Percentiles rank a stretch among this genome's conserved stretches.
Conservation (phyloP, 1,140 invertebrate species). For the Oedothorax gibbosus region DNA sequence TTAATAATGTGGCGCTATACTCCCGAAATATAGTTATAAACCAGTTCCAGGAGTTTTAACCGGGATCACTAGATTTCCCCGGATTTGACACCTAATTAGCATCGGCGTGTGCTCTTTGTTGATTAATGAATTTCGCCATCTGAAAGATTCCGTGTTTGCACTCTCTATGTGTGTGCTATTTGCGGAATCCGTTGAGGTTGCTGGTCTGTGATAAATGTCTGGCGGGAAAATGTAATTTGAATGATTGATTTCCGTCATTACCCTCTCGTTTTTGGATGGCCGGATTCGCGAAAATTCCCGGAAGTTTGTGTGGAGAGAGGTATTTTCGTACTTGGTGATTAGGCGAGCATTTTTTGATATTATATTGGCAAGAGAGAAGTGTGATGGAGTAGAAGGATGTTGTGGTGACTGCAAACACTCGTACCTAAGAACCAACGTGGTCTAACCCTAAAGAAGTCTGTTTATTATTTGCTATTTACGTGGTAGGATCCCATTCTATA, state of each 20-base stretch:
- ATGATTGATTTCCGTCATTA: conserved; percentile 56
- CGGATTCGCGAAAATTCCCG: conserved; percentile 3
- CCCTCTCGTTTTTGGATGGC: conserved; percentile 23
- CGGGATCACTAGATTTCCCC: conserved; percentile 51
- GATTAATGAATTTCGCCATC: conserved; percentile 42
- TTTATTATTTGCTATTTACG: too few species aligned
- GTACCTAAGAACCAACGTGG: too few species aligned
- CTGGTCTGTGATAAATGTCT: background rate
- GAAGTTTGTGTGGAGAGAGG: background rate
- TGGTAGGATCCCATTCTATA: too few species aligned
- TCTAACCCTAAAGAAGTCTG: too few species aligned
- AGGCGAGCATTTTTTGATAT: conserved; percentile 7
- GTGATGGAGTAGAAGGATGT: too few species aligned
- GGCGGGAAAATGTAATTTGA: conserved; percentile 12
- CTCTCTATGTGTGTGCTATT: conserved; percentile 9
- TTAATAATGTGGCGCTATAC: conserved; percentile 49
- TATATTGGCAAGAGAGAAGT: background rate
- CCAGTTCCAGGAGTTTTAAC: conserved; percentile 30
- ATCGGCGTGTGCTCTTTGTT: conserved; percentile 32
- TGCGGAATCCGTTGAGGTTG: conserved; percentile 14
- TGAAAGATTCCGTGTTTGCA: conserved; percentile 30
- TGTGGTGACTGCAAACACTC: too few species aligned
- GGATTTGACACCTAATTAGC: conserved; percentile 58
- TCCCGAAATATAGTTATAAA: conserved; percentile 24
- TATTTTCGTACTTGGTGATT: too few species aligned